A percentile compares a stretch with the other conserved stretches of the same genome.
Conservation (phyloP, 1,140 invertebrate genomes). For the Zaprionus ornatus region DNA sequence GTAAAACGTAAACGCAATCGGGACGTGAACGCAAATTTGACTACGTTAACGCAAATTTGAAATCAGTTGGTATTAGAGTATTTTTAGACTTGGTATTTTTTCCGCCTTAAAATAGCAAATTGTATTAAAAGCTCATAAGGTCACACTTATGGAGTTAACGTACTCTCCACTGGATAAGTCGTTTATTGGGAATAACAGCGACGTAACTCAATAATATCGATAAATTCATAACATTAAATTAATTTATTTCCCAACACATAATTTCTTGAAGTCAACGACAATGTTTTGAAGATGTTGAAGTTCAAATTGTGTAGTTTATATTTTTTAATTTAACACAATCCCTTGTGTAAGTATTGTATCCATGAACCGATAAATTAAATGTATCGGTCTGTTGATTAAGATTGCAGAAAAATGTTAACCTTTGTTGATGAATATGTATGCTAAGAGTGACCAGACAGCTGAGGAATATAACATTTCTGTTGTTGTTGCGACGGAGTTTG, state of each 20-base stretch:
- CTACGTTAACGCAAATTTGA: not conserved
- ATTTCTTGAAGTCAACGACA: not conserved
- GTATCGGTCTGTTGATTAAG: slow-evolving; percentile 2
- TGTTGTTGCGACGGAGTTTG: slow-evolving; percentile 49
- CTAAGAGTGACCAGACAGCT: slow-evolving; percentile 41
- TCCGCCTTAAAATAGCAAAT: not conserved
- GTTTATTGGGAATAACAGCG: not conserved
- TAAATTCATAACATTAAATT: not conserved
- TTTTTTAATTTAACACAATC: not conserved
- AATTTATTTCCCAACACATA: not conserved
- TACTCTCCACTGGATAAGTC: not conserved
- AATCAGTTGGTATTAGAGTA: not conserved
- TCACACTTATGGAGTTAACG: not conserved
- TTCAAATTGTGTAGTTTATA: not conserved
- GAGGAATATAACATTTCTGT: slow-evolving; percentile 44
- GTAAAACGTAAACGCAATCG: not conserved
- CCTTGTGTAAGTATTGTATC: not conserved
- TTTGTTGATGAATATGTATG: slow-evolving; percentile 17
- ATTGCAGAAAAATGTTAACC: slow-evolving; percentile 7
- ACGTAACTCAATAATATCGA: not conserved
- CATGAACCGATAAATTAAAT: not conserved
- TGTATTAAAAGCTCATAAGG: not conserved
- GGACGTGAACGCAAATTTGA: not conserved
- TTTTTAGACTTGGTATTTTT: not conserved
- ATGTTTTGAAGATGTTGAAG: not conserved